These are phyloP conservation scores for Diplosoma virens DNA, from an alignment of 23 tunicate species.

Conservation along the genomic window DNA sequence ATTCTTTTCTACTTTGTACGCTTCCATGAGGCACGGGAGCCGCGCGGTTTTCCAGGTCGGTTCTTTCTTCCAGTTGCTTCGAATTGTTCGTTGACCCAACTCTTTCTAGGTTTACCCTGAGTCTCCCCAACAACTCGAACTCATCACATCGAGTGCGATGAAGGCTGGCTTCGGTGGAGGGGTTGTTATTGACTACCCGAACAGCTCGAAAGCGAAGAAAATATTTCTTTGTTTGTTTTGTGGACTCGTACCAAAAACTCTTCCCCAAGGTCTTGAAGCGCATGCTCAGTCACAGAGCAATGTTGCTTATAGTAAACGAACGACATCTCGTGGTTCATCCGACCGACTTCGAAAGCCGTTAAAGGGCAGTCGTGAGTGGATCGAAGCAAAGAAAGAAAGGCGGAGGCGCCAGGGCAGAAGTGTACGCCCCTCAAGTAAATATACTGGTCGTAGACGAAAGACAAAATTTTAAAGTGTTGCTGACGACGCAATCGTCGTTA, in stretches of 20 bases:
- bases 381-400: conserved; percentile 86
- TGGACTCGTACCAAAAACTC: conserved; percentile 45
- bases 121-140: conserved; percentile 90
- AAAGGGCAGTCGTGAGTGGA: conserved; percentile 69
- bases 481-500: too few relatives aligned
- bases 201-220: conserved; percentile 97
- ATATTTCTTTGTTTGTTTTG: conserved; percentile 94
- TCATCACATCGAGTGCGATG: conserved; percentile 85
- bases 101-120: conserved; percentile 85
- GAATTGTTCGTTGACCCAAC: not conserved
- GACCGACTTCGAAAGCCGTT: conserved; percentile 10
- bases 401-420: conserved; percentile 68
- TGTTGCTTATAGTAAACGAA: conserved; percentile 21
- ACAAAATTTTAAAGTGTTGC: too few relatives aligned
- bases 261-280: conserved; percentile 71
- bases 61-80: not conserved
- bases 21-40: conserved; percentile 85
- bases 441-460: conserved; percentile 93
- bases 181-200: conserved; percentile 93
- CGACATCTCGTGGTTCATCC: conserved; percentile 11
- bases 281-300: conserved; percentile 14
- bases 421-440: conserved; percentile 64
- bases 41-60: conserved; percentile 93
- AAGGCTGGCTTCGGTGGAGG: conserved; percentile 98
- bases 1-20: conserved; percentile 83